Base-by-base conservation (phyloP, 2,113 vertebrate species). In the Phyllopteryx taeniolatus region DNA sequence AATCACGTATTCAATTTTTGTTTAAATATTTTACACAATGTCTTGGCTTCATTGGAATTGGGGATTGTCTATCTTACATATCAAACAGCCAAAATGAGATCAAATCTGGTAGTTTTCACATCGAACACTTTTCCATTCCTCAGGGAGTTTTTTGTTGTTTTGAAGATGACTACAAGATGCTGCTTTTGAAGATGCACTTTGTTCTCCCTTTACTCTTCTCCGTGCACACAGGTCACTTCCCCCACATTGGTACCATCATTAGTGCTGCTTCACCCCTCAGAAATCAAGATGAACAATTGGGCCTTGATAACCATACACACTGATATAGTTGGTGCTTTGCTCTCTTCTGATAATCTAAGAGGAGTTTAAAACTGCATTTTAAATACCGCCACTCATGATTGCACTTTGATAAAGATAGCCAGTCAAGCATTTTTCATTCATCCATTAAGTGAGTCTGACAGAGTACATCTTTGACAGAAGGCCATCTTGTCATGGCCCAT, bases 81-180 rank as follows among this genome's bases (percentile, higher is more conserved):
- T 74, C 14, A 10, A 83, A 42, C 73, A 3, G 8, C 31, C 71
- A 11, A 8, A 60, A 7, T 77, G 12, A 56, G 22, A 68, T 56
- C 8, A 17, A 22, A 12, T 46, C 53, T 60, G 61, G n/a, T 15
- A 67, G 47, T 66, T 46, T 43, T 47, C 61, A 68, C 70, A n/a
- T 67, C 56, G 53, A 53, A 68, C 39, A 54, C 6, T 51, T 62
- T 43, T 22, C 9, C n/a, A 13, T 51, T 61, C 54, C 17, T 56
- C 31, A 27, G 66, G 61, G 43, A 17, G 20, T 64, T 27, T 60
- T 33, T 44, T 27, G 51, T 27, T 27, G 1, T 27, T 27, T 27
- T 27, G 1, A 22, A 2, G 20, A 82, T 59, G 39, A 63, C n/a
- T n/a, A n/a, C n/a, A 5, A 44, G 33, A 43, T 33, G 5, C 5